Base-by-base conservation (phyloP, 1,140 invertebrate genomes). In the Calephelis virginiensis region DNA sequence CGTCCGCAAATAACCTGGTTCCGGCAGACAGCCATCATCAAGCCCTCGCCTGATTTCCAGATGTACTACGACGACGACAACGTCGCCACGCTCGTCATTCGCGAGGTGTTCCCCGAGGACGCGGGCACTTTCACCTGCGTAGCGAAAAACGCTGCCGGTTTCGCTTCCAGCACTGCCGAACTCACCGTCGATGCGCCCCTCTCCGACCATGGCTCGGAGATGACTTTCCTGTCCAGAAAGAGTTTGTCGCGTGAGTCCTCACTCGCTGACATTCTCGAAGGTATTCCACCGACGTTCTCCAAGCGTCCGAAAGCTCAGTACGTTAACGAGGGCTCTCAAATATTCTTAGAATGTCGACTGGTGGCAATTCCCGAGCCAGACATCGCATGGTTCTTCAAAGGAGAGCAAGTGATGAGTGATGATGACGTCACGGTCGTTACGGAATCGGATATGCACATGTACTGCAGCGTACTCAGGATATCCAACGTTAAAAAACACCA, bases 51-150 rank as follows among this genome's bases (percentile, higher is more conserved):
- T 77, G 97, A 98, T 78, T 98, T 98, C 92, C 94, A 98, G 93
- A 97, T 98, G 88, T 97, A 95, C 85, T 98, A 98, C 78, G 96
- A 97, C 80, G 96, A 97, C 70, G 96, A 98, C 67, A 98, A 97
- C 83, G 96, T 97, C 1, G 97, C 97, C 0, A 98, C 97, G 5
- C 90, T 99, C 14, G 95, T 99, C 17, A 99, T 99, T 71, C 94
- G 95, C 63, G 98, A 99, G 93, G 97, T 99, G 0, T 98, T 98
- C 89, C 97, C 98, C 0, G 98, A 99, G 93, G 98, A 99, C 90
- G 97, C 98, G 3, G 98, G 98, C 4, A 96, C 95, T 56, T 99
- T 99, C 87, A 99, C 98, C 0, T 98, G 98, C 78, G 96, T 99
- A 11, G 97, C 98, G 11, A 98, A 99, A 83, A 99, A 99, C 85